Evolutionary conservation across 2,888 invertebrate genomes (phyloP).

Genomic region (Mesorhabditis belari): DNA sequence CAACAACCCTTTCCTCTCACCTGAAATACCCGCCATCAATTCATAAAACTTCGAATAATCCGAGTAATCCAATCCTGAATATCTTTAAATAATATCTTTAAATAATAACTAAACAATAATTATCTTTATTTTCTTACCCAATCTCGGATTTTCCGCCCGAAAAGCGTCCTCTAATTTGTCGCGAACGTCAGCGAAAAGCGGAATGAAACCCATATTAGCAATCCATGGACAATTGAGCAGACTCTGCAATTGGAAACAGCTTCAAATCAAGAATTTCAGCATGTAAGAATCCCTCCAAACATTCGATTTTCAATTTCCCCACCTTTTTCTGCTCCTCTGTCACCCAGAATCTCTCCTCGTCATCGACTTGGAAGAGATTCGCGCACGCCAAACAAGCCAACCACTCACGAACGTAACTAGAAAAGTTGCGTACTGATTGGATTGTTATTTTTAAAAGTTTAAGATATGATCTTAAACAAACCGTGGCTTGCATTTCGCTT

Average conservation of each 20-base stretch:
- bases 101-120: too few relatives aligned
- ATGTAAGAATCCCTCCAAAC: too few relatives aligned
- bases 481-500: conserved; percentile 31
- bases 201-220: not conserved
- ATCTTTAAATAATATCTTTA: not conserved
- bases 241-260: not conserved
- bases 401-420: conserved; percentile 16
- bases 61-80: not conserved
- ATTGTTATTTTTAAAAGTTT: not conserved
- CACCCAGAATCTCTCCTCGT: conserved; percentile 12
- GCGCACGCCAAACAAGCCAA: conserved; percentile 17
- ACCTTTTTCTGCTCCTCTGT: not conserved
- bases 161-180: not conserved
- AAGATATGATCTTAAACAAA: conserved; percentile 5
- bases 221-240: not conserved
- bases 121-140: too few relatives aligned
- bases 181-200: not conserved
- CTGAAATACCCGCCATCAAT: too few relatives aligned
- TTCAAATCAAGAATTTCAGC: not conserved
- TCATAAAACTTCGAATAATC: not conserved
- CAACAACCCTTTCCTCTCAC: too few relatives aligned
- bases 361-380: conserved; percentile 10
- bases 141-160: not conserved
- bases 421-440: not conserved
- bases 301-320: not conserved